Base-by-base conservation (phyloP, 2,888 invertebrate species). In the Vandiemenella viatica region DNA sequence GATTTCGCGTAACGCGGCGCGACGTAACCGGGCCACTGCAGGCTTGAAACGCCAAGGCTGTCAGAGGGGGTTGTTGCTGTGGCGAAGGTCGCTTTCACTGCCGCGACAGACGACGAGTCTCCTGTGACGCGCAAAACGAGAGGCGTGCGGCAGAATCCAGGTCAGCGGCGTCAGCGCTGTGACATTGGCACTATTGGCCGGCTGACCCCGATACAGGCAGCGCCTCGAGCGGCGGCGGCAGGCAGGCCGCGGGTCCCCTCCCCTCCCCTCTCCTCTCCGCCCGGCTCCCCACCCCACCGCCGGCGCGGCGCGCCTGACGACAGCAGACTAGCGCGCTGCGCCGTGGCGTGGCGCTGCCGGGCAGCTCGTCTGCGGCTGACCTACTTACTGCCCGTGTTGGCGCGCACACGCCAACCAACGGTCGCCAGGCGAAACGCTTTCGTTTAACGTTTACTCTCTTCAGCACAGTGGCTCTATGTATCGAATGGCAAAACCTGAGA, bases 131-230 rank as follows among this genome's bases (percentile, higher is more conserved):
- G n/a, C 13, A 26, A n/a, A 32, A n/a, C 13, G 32, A n/a, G 32
- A n/a, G 32, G 4, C 3, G 32, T 10, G 4, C 3, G 4, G 13
- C 3, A 32, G n/a, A 2, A 32, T 32, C 13, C 13, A 10, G 13
- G n/a, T 13, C 10, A 32, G 10, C 42, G 46, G 49, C 50, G 53
- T 53, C 50, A 53, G 32, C 49, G 43, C 43, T 37, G 19, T 53
- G 46, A 51, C 53, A 53, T 53, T 53, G 53, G 50, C 53, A 51
- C 53, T 52, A 47, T 47, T 52, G 52, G 46, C 52, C 49, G 41
- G 37, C 47, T 52, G 52, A 49, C 52, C 49, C 32, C 52, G 44
- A 44, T 51, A 42, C 43, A 21, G 40, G 15, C 16, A 10, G n/a
- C 38, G 17, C 22, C n/a, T 10, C 37, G 44, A 15, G n/a, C 15